Evolutionary conservation across 2,113 vertebrate species (phyloP).

Genomic region (Riparia riparia): DNA sequence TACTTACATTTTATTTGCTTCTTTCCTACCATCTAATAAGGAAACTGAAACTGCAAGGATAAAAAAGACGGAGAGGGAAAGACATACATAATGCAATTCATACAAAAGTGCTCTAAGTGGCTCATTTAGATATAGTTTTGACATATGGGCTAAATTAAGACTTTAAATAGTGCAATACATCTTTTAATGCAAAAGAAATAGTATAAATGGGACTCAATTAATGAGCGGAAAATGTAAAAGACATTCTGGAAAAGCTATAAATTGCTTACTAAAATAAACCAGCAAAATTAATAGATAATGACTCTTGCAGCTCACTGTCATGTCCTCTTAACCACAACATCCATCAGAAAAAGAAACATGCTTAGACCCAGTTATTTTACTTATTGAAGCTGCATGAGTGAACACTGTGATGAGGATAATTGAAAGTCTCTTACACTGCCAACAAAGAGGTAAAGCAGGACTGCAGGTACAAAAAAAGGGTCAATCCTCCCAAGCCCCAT

Average conservation of each 20-base stretch:
- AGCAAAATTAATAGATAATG: conserved; percentile 62
- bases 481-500: background rate
- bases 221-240: conserved; percentile 52
- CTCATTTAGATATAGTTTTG: conserved; percentile 62
- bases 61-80: background rate
- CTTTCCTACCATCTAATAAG: background rate
- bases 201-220: conserved; percentile 56
- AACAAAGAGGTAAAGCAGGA: background rate
- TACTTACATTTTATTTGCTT: background rate
- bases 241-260: conserved; percentile 55
- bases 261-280: conserved; percentile 66
- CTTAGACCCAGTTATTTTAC: conserved; percentile 7
- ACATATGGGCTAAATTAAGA: conserved; percentile 67
- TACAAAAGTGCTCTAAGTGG: conserved; percentile 45
- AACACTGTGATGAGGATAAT: background rate
- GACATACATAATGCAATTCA: conserved; percentile 28
- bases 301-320: conserved; percentile 51
- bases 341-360: background rate
- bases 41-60: background rate
- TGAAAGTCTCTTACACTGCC: background rate
- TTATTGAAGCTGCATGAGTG: background rate
- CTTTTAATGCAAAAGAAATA: conserved; percentile 61
- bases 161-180: conserved; percentile 61
- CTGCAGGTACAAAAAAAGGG: background rate
- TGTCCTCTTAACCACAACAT: conserved; percentile 53